Conservation (phyloP, 2,797 vertebrate species). For the Rousettus madagascariensis region DNA sequence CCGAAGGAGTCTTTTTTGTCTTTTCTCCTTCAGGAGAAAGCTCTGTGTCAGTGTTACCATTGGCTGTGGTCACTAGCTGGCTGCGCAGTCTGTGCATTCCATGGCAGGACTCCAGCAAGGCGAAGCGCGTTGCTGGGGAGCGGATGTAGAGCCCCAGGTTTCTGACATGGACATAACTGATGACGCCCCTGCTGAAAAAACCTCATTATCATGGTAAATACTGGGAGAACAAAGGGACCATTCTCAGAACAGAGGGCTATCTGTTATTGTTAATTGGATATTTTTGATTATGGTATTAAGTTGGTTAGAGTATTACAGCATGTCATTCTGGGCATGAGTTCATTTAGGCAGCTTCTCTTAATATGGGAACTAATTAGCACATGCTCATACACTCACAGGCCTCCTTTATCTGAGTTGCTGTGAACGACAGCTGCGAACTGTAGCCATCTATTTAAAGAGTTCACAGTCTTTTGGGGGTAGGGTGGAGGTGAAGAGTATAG, state of each 20-base stretch:
- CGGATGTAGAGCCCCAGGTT: neutral
- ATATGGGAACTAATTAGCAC: neutral
- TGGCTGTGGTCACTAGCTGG: constrained; percentile 2
- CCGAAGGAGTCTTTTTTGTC: neutral
- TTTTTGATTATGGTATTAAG: constrained; percentile 37
- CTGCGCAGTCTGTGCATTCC: neutral
- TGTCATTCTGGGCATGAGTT: neutral
- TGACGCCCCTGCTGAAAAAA: constrained; percentile 49
- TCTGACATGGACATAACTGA: constrained; percentile 6
- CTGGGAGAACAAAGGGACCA: constrained; percentile 4
- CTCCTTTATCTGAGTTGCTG: neutral
- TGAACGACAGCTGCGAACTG: neutral
- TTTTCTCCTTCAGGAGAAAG: neutral
- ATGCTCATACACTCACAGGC: neutral
- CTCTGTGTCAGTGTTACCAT: neutral
- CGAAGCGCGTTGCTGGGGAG: neutral
- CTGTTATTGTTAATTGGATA: constrained; percentile 53
- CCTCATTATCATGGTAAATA: constrained; percentile 7
- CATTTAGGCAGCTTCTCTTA: neutral
- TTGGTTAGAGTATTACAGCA: neutral
- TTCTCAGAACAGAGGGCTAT: constrained; percentile 47
- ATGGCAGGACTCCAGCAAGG: neutral
- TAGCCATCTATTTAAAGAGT: neutral
- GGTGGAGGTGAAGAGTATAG: neutral
- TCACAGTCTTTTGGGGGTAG: neutral